phyloP scores from a whole-genome alignment of 2,113 vertebrate species.

The Petromus typicus region DNA sequence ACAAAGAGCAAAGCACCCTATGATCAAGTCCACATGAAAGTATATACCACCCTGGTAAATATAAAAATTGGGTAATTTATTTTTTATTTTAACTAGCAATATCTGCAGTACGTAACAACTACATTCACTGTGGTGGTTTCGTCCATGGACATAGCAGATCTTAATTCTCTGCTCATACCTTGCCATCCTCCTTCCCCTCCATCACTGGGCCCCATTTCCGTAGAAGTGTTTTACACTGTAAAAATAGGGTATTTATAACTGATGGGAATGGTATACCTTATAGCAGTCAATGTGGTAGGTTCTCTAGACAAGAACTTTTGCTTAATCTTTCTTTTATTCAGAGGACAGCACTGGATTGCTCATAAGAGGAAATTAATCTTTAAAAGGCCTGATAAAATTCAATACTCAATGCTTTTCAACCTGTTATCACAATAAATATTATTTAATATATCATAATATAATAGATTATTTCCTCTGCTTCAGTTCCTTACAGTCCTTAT shows the following conservation, averaged over 20 bases:
- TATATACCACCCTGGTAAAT: neutral
- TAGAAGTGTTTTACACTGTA: neutral
- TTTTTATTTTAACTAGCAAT: neutral
- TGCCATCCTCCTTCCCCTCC: neutral
- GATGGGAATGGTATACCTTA: neutral
- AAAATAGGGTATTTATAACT: neutral
- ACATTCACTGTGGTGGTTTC: no score
- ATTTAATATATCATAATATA: neutral
- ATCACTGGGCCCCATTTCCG: neutral
- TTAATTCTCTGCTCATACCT: neutral
- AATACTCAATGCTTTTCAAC: neutral
- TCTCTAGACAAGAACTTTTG: neutral
- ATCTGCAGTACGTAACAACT: neutral
- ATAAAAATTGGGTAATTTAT: neutral
- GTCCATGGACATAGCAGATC: neutral
- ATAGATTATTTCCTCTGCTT: neutral
- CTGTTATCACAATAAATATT: neutral
- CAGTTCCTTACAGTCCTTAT: neutral
- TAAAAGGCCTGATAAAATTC: neutral
- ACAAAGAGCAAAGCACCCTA: neutral
- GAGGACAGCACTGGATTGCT: neutral
- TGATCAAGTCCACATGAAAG: neutral
- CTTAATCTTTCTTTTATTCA: neutral
- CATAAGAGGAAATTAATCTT: neutral
- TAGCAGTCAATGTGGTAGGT: neutral